Evolutionary conservation across 2,888 invertebrate genomes (phyloP).

Genomic region (Pyrochroa serraticornis): DNA sequence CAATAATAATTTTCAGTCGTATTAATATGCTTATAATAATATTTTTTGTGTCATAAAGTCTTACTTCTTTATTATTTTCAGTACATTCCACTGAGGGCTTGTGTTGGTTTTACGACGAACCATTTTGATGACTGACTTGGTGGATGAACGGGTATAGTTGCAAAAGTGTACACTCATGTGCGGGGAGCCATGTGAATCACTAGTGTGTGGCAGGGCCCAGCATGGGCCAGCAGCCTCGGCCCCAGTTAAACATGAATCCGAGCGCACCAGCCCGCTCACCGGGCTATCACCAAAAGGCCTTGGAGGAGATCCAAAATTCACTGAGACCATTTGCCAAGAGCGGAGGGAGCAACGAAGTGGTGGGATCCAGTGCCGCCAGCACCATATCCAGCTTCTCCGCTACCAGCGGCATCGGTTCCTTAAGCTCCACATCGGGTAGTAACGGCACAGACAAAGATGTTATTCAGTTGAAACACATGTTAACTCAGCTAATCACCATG

Average conservation of each 20-base stretch:
- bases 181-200: constrained; percentile 32
- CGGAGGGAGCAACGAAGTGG: constrained; percentile 58
- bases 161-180: constrained; percentile 19
- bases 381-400: constrained; percentile 71
- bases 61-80: too few species aligned
- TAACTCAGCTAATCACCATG: constrained; percentile 71
- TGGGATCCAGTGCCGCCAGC: constrained; percentile 77
- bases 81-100: too few species aligned
- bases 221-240: constrained; percentile 61
- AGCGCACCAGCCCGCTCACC: constrained; percentile 64
- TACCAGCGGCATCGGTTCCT: constrained; percentile 66
- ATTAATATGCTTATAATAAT: too few species aligned
- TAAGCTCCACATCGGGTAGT: constrained; percentile 61
- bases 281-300: constrained; percentile 86
- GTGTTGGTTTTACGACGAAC: not conserved
- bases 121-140: constrained; percentile 2
- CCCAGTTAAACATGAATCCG: constrained; percentile 66
- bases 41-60: too few species aligned
- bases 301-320: constrained; percentile 85
- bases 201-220: constrained; percentile 62
- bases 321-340: constrained; percentile 80
- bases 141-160: constrained; percentile 4
- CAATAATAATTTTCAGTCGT: too few species aligned
- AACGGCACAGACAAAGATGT: constrained; percentile 66
- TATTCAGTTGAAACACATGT: constrained; percentile 67